Evolutionary conservation across 1,140 invertebrate genomes (phyloP), one percentile per base, ranked within the genome.

Genomic region (Muscidifurax raptorellus): DNA sequence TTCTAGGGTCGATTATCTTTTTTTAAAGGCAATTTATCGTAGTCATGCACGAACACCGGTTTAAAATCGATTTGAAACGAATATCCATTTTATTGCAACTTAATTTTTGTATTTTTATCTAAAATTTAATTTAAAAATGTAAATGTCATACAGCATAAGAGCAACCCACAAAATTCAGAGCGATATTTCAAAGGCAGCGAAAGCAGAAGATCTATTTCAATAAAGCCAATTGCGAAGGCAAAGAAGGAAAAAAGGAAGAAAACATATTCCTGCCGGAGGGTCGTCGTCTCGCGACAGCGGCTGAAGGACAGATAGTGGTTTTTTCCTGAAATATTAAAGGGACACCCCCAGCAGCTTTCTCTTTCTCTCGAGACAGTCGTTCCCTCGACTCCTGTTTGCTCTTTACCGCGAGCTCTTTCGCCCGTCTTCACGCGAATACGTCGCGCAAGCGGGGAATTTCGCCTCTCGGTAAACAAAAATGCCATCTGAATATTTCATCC

Each of bases 311-410:
- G 74, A 83, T 85, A 89, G 87, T 86, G 85, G 86, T 67, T 87
- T 76, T 79, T 83, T 77, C 44, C 71, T 89, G 86, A 90, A 90
- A 89, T 90, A 89, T 90, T 90, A 88, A 90, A 86, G 86, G 67
- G 86, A 72, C 76, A 72, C 6, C 18, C 64, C 71, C 22, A 36
- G 71, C 15, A 52, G 47, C 12, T 32, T 40, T 80, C 69, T 75
- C 71, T 78, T 10, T 74, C 74, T 86, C 74, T 82, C 80, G 78
- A 82, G 84, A 85, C 78, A 82, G 87, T 88, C 87, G 88, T 83
- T 90, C 89, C 89, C 89, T 86, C 85, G 88, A 87, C 88, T 89
- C 88, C 81, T 88, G 87, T 89, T 89, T 89, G 85, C 88, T 87
- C 87, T 86, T 87, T 74, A 80, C 76, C 77, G 69, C 67, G 9